A percentile compares a stretch with the other conserved stretches of the same genome.
phyloP scores from a whole-genome alignment of 2,888 invertebrate species.

The Apamea epomidion region DNA sequence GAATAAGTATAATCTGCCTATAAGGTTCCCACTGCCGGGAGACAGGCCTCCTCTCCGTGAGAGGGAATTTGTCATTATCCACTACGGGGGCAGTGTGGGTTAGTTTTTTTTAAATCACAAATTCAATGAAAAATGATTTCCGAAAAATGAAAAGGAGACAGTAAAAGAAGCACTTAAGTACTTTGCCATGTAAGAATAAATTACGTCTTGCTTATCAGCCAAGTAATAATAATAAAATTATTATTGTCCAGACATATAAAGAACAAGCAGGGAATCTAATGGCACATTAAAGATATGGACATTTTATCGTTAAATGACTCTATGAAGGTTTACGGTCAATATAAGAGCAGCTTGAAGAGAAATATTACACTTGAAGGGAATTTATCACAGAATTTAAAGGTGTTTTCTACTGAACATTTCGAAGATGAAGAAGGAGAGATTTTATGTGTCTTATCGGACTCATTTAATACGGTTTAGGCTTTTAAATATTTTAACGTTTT shows the following conservation, averaged over 20 bases:
- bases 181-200: conserved; percentile 70
- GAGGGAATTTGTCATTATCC: neutral
- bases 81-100: neutral
- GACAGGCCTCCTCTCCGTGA: neutral
- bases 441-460: conserved; percentile 42
- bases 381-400: conserved; percentile 56
- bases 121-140: conserved; percentile 33
- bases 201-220: conserved; percentile 74
- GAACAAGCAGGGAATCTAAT: conserved; percentile 77
- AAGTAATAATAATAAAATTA: conserved; percentile 80
- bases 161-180: conserved; percentile 64
- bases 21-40: neutral
- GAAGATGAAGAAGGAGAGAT: conserved; percentile 11
- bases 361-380: conserved; percentile 58
- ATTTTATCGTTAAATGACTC: conserved; percentile 78
- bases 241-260: conserved; percentile 77
- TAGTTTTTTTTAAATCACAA: neutral
- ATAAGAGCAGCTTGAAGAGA: conserved; percentile 63
- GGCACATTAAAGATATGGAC: conserved; percentile 83
- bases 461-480: conserved; percentile 28
- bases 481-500: conserved; percentile 11
- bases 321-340: conserved; percentile 78
- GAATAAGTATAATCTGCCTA: too few relatives aligned
- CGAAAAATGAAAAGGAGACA: conserved; percentile 54
- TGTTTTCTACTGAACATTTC: conserved; percentile 13